Evolutionary conservation across 2,113 vertebrate species (phyloP).

Genomic region (Odocoileus hemionus): DNA sequence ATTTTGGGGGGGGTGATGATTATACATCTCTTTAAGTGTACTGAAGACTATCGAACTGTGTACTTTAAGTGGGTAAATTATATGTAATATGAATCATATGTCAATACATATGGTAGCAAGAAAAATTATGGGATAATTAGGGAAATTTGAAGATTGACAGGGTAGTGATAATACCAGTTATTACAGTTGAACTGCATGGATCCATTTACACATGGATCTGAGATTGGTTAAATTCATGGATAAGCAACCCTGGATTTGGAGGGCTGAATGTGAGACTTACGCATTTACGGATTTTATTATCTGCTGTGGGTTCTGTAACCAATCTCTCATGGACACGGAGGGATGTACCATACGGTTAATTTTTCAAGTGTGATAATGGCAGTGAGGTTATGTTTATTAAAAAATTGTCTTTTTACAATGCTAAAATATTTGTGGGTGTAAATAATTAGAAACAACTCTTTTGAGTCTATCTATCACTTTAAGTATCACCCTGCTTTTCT

Average conservation of each 20-base stretch:
- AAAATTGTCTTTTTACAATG: neutral
- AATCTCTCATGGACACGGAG: neutral
- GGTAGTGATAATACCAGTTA: neutral
- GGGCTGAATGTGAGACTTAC: neutral
- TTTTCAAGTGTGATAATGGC: neutral
- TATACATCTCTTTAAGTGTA: neutral
- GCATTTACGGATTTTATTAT: neutral
- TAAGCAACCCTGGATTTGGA: neutral
- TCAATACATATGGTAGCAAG: neutral
- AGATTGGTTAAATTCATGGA: neutral
- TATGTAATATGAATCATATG: neutral
- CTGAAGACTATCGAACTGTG: neutral
- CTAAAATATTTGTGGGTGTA: neutral
- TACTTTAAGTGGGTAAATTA: neutral
- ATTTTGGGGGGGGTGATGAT: neutral
- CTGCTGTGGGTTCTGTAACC: neutral
- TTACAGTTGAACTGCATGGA: neutral
- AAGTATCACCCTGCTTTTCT: neutral
- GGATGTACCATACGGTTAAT: neutral
- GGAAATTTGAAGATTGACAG: neutral
- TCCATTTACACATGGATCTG: neutral
- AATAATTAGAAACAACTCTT: neutral
- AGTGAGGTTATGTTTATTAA: neutral
- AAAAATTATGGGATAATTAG: neutral
- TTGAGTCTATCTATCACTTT: neutral